phyloP scores from a whole-genome alignment of 2,797 vertebrate species.

The Sebastes itinus region DNA sequence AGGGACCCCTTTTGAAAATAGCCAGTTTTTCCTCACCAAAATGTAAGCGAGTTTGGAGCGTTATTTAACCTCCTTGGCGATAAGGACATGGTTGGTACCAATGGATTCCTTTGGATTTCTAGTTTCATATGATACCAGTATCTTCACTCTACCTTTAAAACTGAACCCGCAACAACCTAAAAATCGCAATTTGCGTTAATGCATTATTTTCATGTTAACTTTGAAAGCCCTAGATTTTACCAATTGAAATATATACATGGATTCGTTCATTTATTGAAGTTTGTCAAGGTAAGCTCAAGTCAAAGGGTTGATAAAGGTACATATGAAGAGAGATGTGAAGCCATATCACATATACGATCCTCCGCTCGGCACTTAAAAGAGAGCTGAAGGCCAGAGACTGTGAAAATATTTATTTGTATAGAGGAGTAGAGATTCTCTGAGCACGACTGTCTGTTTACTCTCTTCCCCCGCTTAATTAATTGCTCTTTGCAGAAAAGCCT shows the following conservation, averaged over 20 bases:
- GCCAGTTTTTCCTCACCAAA: no score
- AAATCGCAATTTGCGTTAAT: no score
- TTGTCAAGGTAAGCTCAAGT: background rate
- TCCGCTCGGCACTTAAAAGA: background rate
- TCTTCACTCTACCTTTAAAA: no score
- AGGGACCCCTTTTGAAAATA: no score
- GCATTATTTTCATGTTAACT: no score
- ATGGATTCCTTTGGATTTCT: no score
- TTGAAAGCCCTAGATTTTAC: no score
- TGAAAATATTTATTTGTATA: background rate
- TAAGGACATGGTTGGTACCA: no score
- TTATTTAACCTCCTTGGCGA: no score
- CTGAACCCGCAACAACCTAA: no score
- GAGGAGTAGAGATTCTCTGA: background rate
- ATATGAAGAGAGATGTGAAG: background rate
- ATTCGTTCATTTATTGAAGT: slow-evolving; percentile 1
- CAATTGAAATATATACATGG: background rate
- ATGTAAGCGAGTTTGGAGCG: no score
- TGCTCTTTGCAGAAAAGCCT: slow-evolving; percentile 8
- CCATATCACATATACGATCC: background rate
- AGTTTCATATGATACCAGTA: no score
- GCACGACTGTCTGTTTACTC: slow-evolving; percentile 11
- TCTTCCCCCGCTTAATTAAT: background rate
- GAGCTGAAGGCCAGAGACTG: background rate
- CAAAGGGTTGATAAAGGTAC: background rate